phyloP scores from a whole-genome alignment of 1,140 invertebrate genomes.

The Drosophila tsacasi region DNA sequence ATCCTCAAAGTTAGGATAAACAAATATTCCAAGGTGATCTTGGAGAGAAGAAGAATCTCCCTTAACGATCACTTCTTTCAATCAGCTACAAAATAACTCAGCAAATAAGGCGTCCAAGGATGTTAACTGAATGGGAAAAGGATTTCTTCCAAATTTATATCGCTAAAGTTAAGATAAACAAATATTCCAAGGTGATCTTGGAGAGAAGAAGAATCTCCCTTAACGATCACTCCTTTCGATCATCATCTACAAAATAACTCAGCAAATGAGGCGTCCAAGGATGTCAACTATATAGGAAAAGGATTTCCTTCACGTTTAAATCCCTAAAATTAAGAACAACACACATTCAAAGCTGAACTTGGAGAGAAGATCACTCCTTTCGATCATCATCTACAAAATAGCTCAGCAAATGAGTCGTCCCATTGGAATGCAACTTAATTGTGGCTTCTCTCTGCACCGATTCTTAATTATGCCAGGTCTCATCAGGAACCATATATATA shows the following conservation, averaged over 20 bases:
- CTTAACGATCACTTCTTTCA: no score
- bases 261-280: no score
- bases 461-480: constrained; percentile 68
- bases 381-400: not conserved
- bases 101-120: no score
- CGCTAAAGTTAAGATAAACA: not conserved
- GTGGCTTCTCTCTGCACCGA: constrained; percentile 28
- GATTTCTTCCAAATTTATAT: no score
- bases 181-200: not conserved
- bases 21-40: not conserved
- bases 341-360: not conserved
- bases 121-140: no score
- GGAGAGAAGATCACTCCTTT: not conserved
- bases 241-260: no score
- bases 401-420: not conserved
- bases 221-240: no score
- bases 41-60: not conserved
- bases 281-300: no score
- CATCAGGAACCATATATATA: not conserved
- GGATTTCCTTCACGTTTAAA: no score
- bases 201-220: no score
- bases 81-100: not conserved
- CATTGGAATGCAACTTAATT: constrained; percentile 41
- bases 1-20: no score
- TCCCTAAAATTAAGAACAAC: no score